These are phyloP conservation scores for Galaxea fascicularis DNA, from an alignment of 92 coral and sea anemone genomes.

Conservation along the genomic window DNA sequence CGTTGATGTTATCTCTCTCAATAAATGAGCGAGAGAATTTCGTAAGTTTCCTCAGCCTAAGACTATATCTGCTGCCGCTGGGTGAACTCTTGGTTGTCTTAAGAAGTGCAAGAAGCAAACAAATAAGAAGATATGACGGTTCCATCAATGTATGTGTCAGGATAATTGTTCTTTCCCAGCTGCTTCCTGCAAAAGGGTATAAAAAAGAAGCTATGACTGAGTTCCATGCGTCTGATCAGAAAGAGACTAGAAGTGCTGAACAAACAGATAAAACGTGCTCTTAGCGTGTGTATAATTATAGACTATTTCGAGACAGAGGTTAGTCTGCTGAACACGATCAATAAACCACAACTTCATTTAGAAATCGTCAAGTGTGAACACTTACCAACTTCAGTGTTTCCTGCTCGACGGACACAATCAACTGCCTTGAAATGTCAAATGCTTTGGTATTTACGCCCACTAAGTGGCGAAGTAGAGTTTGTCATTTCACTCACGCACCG, in stretches of 20 bases:
- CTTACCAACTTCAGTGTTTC: slow-evolving; percentile 21
- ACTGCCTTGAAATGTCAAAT: slow-evolving; percentile 20
- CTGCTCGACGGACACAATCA: slow-evolving; percentile 1
- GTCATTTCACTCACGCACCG: slow-evolving; percentile 58
- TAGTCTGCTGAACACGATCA: slow-evolving; percentile 19
- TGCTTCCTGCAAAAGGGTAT: not conserved
- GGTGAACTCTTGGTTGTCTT: not conserved
- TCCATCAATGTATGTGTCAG: slow-evolving; percentile 8
- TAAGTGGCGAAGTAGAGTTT: not conserved
- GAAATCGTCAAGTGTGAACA: not conserved
- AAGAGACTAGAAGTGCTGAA: not conserved
- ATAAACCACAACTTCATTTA: not conserved
- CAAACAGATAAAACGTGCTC: slow-evolving; percentile 22
- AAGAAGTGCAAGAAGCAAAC: slow-evolving; percentile 21
- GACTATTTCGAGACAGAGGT: slow-evolving; percentile 28
- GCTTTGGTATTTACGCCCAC: slow-evolving; percentile 42
- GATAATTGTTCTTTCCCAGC: not conserved
- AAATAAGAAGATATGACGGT: slow-evolving; percentile 19
- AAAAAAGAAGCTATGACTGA: not conserved
- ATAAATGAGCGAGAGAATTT: slow-evolving; percentile 1
- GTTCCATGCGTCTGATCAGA: not conserved
- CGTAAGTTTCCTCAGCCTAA: not conserved
- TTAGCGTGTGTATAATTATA: slow-evolving; percentile 23
- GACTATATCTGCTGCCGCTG: not conserved
- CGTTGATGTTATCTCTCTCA: not conserved